Percentiles rank a stretch among this genome's conserved stretches.
Conservation (phyloP, 1,140 invertebrate genomes). For the Thalassaphorura encarpata region DNA sequence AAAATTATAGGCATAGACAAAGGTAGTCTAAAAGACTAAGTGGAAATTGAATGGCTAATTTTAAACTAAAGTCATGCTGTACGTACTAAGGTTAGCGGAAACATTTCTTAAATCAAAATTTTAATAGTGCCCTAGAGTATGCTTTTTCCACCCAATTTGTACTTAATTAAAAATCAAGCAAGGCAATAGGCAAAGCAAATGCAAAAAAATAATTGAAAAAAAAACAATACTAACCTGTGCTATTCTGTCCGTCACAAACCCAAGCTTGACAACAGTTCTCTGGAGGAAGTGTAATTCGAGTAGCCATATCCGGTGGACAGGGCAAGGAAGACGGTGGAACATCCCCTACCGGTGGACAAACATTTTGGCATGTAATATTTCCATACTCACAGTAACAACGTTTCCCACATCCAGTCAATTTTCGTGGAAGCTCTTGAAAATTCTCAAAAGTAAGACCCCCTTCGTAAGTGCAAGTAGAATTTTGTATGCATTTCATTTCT, state of each 20-base stretch:
- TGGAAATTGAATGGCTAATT: too few species aligned
- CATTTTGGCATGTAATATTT: conserved; percentile 66
- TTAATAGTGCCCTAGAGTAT: too few species aligned
- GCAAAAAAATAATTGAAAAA: too few species aligned
- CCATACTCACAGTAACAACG: conserved; percentile 77
- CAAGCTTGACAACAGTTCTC: conserved; percentile 62
- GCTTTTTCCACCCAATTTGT: too few species aligned
- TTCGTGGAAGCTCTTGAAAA: conserved; percentile 55
- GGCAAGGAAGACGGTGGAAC: conserved; percentile 58
- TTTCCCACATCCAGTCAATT: conserved; percentile 67
- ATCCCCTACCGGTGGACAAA: conserved; percentile 61
- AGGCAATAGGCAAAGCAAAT: conserved; percentile 1
- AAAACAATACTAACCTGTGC: background rate
- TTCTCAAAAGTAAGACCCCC: conserved; percentile 39
- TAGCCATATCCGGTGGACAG: conserved; percentile 55
- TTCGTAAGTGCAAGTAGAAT: conserved; percentile 17
- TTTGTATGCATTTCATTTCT: conserved; percentile 41
- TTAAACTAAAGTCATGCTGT: too few species aligned
- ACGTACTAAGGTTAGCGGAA: too few species aligned
- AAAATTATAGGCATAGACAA: too few species aligned
- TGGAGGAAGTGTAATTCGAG: conserved; percentile 51
- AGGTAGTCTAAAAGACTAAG: too few species aligned
- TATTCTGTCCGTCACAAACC: conserved; percentile 15
- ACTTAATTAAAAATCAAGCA: conserved; percentile 3
- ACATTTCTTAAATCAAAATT: too few species aligned